Conservation (phyloP, 2,888 invertebrate species). For the Hemicrepidius hirtus region DNA sequence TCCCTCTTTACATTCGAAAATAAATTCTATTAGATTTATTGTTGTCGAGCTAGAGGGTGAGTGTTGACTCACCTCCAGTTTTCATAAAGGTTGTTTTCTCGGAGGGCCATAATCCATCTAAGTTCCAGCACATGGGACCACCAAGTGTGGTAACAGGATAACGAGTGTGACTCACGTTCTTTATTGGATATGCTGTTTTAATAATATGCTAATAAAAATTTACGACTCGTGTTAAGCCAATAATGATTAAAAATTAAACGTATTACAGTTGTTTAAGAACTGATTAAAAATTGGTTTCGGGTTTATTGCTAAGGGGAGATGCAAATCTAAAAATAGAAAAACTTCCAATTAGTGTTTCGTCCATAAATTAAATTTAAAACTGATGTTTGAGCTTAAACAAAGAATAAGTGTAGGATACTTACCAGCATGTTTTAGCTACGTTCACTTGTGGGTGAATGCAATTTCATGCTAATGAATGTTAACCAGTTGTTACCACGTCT, state of each 20-base stretch:
- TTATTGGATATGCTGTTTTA: constrained; percentile 39
- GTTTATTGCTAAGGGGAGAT: too few relatives aligned
- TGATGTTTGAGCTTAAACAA: not conserved
- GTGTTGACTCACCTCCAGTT: constrained; percentile 62
- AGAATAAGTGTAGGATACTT: constrained; percentile 13
- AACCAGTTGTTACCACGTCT: not conserved
- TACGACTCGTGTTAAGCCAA: constrained; percentile 7
- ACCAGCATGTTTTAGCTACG: constrained; percentile 7
- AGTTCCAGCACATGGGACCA: constrained; percentile 61
- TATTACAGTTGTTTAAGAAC: too few relatives aligned
- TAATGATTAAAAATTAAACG: constrained; percentile 25
- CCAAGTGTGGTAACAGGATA: constrained; percentile 54
- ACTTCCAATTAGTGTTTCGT: not conserved
- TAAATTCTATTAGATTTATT: constrained; percentile 63
- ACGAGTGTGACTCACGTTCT: constrained; percentile 56
- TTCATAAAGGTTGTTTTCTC: constrained; percentile 57
- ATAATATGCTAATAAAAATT: constrained; percentile 50
- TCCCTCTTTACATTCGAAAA: constrained; percentile 54
- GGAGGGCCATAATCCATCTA: constrained; percentile 58
- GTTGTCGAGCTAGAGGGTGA: constrained; percentile 57
- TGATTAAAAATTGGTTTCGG: too few relatives aligned
- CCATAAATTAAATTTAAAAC: not conserved
- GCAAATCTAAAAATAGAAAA: too few relatives aligned
- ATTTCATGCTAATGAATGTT: not conserved
- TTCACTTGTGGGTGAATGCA: constrained; percentile 20